A percentile compares a stretch with the other conserved stretches of the same genome.
Evolutionary conservation across 2,888 invertebrate species (phyloP).

Genomic region (Eubasilissa splendida): DNA sequence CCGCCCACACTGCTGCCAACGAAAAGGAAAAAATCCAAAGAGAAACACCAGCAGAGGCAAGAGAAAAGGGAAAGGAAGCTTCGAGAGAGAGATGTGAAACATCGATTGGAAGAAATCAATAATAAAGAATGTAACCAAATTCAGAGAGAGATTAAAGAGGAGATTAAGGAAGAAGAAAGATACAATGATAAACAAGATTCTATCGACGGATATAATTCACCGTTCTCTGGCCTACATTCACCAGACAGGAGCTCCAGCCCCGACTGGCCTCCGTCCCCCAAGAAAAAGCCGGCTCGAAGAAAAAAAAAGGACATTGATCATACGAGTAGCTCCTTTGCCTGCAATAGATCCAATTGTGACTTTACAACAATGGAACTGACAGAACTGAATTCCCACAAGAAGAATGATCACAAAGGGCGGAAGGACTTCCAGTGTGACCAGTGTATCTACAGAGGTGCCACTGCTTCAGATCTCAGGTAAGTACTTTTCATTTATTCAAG

Average conservation of each 20-base stretch:
- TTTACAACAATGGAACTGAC: slow-evolving; percentile 39
- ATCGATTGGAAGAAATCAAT: neutral
- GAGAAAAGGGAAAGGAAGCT: slow-evolving; percentile 15
- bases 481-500: neutral
- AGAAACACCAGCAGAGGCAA: neutral
- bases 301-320: slow-evolving; percentile 26
- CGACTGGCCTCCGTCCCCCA: slow-evolving; percentile 32
- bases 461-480: slow-evolving; percentile 57
- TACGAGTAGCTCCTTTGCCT: slow-evolving; percentile 32
- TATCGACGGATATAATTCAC: slow-evolving; percentile 11
- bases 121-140: neutral
- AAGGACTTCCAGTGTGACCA: slow-evolving; percentile 57
- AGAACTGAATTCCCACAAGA: slow-evolving; percentile 53
- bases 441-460: slow-evolving; percentile 54
- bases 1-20: slow-evolving; percentile 14
- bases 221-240: slow-evolving; percentile 23
- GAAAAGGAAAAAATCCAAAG: slow-evolving; percentile 48
- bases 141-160: slow-evolving; percentile 31
- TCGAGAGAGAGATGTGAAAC: slow-evolving; percentile 6
- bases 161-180: slow-evolving; percentile 31
- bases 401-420: slow-evolving; percentile 47
- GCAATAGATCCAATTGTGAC: slow-evolving; percentile 52
- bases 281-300: slow-evolving; percentile 43
- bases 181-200: neutral
- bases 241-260: slow-evolving; percentile 21